phyloP scores from a whole-genome alignment of 1,140 invertebrate genomes.

The Pseudomyrmex pallidus region DNA sequence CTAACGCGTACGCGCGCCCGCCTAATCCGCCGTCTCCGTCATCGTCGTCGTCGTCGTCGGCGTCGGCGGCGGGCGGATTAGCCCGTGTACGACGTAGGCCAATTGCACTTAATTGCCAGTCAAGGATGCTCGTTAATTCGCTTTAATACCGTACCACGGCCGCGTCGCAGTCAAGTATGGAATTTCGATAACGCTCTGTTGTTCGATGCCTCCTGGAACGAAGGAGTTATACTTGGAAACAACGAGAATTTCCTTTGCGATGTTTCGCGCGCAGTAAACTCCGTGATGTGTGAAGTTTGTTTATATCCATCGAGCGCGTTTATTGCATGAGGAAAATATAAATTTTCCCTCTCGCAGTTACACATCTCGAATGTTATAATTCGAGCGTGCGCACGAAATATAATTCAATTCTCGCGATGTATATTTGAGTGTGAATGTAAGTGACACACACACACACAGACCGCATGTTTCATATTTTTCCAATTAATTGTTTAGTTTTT shows the following conservation, averaged over 20 bases:
- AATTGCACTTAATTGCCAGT: conserved; percentile 57
- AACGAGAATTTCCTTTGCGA: conserved; percentile 34
- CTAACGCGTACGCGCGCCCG: neutral
- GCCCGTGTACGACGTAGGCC: conserved; percentile 14
- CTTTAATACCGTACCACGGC: conserved; percentile 22
- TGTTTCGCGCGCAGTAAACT: neutral
- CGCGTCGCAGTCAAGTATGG: conserved; percentile 24
- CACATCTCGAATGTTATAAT: neutral
- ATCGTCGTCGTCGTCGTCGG: neutral
- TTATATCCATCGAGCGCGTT: conserved; percentile 10
- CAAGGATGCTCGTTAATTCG: conserved; percentile 56
- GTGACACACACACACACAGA: too few relatives aligned
- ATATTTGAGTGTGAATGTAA: too few relatives aligned
- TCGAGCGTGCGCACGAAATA: neutral
- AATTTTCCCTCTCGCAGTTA: neutral
- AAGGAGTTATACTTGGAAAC: conserved; percentile 9
- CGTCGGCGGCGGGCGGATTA: conserved; percentile 23
- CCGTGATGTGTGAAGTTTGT: conserved; percentile 15
- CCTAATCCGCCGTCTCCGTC: conserved; percentile 36
- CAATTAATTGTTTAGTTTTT: neutral
- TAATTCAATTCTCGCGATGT: neutral
- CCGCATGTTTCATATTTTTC: neutral
- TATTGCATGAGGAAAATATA: conserved; percentile 24
- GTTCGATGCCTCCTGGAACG: neutral
- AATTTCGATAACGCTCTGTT: conserved; percentile 55